These are phyloP conservation scores for Zootoca vivipara DNA, from an alignment of 2,113 vertebrate species.

Conservation along the genomic window DNA sequence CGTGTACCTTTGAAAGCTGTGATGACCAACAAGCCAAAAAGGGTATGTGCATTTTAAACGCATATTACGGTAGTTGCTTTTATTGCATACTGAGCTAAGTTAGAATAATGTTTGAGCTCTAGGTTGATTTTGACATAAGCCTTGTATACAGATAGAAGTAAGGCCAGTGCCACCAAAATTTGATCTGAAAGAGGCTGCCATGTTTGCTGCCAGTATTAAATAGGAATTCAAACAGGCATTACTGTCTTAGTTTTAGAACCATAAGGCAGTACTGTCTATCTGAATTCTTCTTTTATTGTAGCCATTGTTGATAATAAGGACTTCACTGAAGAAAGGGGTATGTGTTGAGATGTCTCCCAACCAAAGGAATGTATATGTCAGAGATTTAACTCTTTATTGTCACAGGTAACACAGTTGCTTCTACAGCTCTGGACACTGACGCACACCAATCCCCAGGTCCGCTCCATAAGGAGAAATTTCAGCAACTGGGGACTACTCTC, in stretches of 20 bases:
- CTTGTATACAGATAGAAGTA: background rate
- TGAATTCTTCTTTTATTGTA: background rate
- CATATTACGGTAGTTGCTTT: background rate
- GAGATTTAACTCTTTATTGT: too few species aligned
- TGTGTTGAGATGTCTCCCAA: too few species aligned
- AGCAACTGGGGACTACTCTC: too few species aligned
- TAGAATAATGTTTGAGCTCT: background rate
- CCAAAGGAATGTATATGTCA: too few species aligned
- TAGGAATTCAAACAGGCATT: background rate
- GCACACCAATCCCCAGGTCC: too few species aligned
- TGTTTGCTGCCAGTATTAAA: background rate
- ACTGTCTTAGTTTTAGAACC: background rate
- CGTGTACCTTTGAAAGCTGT: constrained; percentile 96
- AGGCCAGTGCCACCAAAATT: background rate
- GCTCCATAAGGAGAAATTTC: too few species aligned
- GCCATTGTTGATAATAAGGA: background rate
- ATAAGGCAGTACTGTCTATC: background rate
- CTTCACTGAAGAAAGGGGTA: background rate
- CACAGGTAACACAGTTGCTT: too few species aligned
- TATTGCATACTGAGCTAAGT: background rate
- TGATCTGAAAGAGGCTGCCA: too few species aligned
- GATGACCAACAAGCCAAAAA: constrained; percentile 91
- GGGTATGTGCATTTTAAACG: constrained; percentile 75
- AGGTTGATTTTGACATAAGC: constrained; percentile 1
- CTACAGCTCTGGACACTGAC: too few species aligned